phyloP scores from a whole-genome alignment of 2,888 invertebrate genomes.

The Luperina testacea region DNA sequence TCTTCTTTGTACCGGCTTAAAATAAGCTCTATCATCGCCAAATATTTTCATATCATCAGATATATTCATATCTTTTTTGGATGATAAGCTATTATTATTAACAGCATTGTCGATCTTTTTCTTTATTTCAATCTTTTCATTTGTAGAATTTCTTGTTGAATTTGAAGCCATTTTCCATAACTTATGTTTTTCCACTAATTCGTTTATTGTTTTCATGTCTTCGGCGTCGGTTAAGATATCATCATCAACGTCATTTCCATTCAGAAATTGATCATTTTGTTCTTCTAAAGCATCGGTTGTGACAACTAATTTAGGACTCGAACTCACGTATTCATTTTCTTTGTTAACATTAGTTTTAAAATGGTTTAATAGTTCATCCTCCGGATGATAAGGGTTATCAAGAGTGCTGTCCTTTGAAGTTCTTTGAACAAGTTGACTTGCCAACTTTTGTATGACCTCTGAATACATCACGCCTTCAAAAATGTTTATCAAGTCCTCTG shows the following conservation, averaged over 20 bases:
- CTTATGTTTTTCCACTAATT: not conserved
- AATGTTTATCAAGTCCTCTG: conserved; percentile 69
- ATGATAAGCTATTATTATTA: not conserved
- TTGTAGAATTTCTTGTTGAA: not conserved
- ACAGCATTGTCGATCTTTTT: not conserved
- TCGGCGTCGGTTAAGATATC: conserved; percentile 58
- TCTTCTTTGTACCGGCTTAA: conserved; percentile 60
- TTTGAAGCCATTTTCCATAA: not conserved
- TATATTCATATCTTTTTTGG: not conserved
- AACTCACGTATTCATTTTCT: not conserved
- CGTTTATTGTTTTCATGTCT: not conserved
- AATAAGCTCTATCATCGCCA: conserved; percentile 37
- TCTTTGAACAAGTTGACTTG: conserved; percentile 60
- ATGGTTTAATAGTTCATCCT: conserved; percentile 69
- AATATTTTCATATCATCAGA: not conserved
- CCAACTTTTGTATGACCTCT: conserved; percentile 61
- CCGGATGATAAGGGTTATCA: conserved; percentile 78
- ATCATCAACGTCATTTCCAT: conserved; percentile 50
- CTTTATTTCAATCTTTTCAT: not conserved
- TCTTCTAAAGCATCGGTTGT: conserved; percentile 61
- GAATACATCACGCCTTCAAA: conserved; percentile 59
- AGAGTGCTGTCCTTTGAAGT: conserved; percentile 46
- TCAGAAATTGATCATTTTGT: conserved; percentile 70
- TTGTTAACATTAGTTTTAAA: conserved; percentile 28
- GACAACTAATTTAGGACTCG: too few species aligned